Evolutionary conservation across 1,140 invertebrate species (phyloP), one percentile per base, ranked within the genome.

Genomic region (Brevipalpus yothersi): DNA sequence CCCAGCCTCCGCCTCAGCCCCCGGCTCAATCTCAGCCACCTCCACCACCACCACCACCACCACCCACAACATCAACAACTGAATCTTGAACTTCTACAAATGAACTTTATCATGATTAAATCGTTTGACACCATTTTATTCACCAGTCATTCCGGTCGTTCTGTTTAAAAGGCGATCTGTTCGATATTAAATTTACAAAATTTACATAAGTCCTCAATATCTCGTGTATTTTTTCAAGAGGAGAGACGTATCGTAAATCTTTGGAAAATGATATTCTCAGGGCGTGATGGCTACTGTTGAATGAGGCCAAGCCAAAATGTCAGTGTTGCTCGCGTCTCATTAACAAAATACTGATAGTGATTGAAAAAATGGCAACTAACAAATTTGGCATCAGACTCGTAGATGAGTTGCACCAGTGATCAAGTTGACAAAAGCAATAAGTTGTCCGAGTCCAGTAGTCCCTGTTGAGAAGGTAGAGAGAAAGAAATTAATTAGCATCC

Each of bases 371-470:
- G 43, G 43, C 43, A 45, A 45, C 12, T 45, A 17, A 15, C n/a
- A 45, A 45, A 45, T 13, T 51, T 17, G 49, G 49, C 12, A 13
- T 17, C 49, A 51, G n/a, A n/a, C n/a, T 19, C n/a, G 19, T 31
- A 10, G 56, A 57, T 15, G 43, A 69, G 67, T 92, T 92, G 70
- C 88, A 92, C 66, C 86, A 77, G 67, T 91, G 80, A 69, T 90
- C 86, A 61, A 90, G 82, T 66, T 86, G 86, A 68, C 88, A 92
- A 66, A 91, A 88, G 69, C 88, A 91, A 77, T 82, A 92, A 17
- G 79, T 82, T 19, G 82, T 83, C 64, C 85, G 77, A 65, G 85
- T 82, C 67, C 82, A 91, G 72, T 84, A 80, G 67, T 85, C 75
- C 63, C 86, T 83, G 72, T 57, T 79, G 78, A 66, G 66, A 64